Percentiles rank a stretch among this genome's conserved stretches.
Conservation (phyloP, 1,140 invertebrate species). For the Acyrthosiphon pisum region DNA sequence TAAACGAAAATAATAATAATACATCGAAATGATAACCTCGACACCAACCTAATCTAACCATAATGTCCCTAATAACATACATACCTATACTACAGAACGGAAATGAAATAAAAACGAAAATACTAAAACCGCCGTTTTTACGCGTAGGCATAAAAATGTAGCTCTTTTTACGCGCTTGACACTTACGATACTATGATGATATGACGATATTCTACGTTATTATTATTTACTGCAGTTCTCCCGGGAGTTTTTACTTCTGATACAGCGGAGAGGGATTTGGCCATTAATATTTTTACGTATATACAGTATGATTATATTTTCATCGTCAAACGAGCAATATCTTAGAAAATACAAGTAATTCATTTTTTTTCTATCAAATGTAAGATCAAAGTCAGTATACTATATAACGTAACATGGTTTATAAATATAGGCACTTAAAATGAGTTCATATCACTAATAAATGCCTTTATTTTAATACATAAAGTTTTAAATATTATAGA, state of each 20-base stretch:
- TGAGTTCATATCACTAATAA: background rate
- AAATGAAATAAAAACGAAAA: slow-evolving; percentile 5
- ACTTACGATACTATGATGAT: background rate
- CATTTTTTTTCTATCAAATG: background rate
- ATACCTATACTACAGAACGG: background rate
- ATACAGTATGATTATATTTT: background rate
- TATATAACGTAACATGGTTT: background rate
- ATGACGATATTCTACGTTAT: background rate
- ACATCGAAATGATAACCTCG: background rate
- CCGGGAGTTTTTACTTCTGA: background rate
- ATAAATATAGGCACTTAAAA: background rate
- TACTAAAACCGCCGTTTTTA: background rate
- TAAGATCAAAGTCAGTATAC: background rate
- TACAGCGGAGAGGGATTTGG: background rate
- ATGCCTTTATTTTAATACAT: background rate
- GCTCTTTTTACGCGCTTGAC: background rate
- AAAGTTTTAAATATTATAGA: background rate
- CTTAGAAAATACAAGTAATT: background rate
- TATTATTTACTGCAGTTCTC: background rate
- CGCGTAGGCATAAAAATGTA: background rate
- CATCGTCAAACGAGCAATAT: background rate
- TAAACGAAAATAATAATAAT: background rate
- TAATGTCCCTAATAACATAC: slow-evolving; percentile 6
- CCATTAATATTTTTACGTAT: background rate
- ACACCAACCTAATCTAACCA: background rate